Conservation (phyloP, 2,888 invertebrate genomes). For the Drosophila monieri region DNA sequence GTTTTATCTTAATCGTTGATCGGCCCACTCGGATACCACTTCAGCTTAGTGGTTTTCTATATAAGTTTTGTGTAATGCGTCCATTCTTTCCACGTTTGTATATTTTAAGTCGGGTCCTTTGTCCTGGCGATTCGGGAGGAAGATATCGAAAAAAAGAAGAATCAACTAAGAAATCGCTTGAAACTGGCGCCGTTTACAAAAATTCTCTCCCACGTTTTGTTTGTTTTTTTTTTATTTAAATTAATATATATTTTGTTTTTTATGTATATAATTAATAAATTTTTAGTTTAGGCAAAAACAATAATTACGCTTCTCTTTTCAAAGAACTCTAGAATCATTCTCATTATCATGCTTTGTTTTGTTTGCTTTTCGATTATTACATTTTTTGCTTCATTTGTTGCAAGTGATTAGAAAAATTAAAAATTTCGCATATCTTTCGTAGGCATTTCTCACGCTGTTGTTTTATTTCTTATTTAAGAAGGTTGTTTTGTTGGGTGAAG, state of each 20-base stretch:
- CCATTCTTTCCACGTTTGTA: slow-evolving; percentile 41
- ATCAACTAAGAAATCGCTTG: slow-evolving; percentile 32
- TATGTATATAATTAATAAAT: slow-evolving; percentile 71
- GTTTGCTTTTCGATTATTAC: slow-evolving; percentile 38
- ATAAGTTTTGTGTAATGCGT: slow-evolving; percentile 18
- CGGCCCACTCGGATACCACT: slow-evolving; percentile 57
- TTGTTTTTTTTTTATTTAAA: slow-evolving; percentile 48
- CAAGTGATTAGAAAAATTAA: slow-evolving; percentile 31
- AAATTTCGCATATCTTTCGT: slow-evolving; percentile 24
- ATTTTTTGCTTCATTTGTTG: slow-evolving; percentile 16
- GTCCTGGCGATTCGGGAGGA: slow-evolving; percentile 13
- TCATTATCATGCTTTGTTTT: slow-evolving; percentile 19
- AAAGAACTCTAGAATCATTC: slow-evolving; percentile 27
- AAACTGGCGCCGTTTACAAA: slow-evolving; percentile 42
- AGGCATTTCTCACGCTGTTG: slow-evolving; percentile 53
- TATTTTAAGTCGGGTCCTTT: slow-evolving; percentile 49
- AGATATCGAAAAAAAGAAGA: slow-evolving; percentile 12
- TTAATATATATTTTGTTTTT: slow-evolving; percentile 51
- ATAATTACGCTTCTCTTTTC: slow-evolving; percentile 53
- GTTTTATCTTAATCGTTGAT: slow-evolving; percentile 77
- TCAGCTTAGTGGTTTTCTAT: slow-evolving; percentile 57
- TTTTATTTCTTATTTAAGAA: slow-evolving; percentile 38
- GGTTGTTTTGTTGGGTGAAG: slow-evolving; percentile 38
- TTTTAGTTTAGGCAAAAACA: slow-evolving; percentile 72
- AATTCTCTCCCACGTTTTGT: slow-evolving; percentile 50